Evolutionary conservation across 2,797 vertebrate genomes (phyloP).

Genomic region (Zalophus californianus): DNA sequence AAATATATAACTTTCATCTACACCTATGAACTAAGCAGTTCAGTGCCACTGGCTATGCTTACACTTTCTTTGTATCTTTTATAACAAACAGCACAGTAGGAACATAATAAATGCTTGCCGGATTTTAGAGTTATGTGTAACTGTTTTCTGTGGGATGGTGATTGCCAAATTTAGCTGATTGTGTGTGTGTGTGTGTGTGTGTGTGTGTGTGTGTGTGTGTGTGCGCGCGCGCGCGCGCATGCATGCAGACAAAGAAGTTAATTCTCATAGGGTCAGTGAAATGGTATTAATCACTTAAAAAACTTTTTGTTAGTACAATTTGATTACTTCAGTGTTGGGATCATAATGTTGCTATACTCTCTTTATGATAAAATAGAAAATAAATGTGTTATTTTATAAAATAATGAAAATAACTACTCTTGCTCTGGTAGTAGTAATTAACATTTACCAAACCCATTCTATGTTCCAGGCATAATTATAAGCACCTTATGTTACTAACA

Average conservation of each 20-base stretch:
- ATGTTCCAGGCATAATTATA: not conserved
- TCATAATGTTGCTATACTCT: not conserved
- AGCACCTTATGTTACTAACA: not conserved
- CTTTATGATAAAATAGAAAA: constrained; percentile 42
- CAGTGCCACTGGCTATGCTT: not conserved
- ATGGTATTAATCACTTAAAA: not conserved
- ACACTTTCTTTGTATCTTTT: not conserved
- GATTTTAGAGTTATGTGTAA: not conserved
- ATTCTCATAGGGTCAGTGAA: not conserved
- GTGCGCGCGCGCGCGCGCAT: not conserved
- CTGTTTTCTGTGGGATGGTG: not conserved
- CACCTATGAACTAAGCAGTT: not conserved
- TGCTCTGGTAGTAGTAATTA: not conserved
- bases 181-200: too few relatives aligned
- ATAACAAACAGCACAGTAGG: not conserved
- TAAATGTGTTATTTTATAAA: constrained; percentile 15
- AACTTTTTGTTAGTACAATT: constrained; percentile 24
- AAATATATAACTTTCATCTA: not conserved
- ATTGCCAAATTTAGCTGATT: not conserved
- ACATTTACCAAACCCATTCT: not conserved
- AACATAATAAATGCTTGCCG: not conserved
- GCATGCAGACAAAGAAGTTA: not conserved
- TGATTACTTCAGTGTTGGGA: not conserved
- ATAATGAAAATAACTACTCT: not conserved
- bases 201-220: not conserved